Evolutionary conservation across 2,888 invertebrate species (phyloP).

Genomic region (Drosophila histrio): DNA sequence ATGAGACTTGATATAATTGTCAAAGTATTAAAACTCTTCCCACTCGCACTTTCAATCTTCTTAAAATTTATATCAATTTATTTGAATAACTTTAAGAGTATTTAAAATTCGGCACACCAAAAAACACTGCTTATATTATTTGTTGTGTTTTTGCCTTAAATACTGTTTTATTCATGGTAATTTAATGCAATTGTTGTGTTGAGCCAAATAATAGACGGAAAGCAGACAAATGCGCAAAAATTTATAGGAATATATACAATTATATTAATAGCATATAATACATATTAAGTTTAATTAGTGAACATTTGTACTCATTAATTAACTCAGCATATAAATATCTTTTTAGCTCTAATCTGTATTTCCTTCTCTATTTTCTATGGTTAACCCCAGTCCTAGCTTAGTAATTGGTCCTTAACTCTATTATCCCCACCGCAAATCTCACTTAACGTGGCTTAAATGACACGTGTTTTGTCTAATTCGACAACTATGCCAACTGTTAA

Average conservation of each 20-base stretch:
- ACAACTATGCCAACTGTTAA: conserved; percentile 25
- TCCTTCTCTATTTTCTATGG: background rate
- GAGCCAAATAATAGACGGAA: conserved; percentile 1
- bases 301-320: conserved; percentile 8
- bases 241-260: too few species aligned
- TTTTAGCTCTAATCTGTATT: background rate
- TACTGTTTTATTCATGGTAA: conserved; percentile 55
- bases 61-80: background rate
- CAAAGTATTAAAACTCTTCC: background rate
- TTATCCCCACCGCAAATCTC: conserved; percentile 16
- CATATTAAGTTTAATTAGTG: conserved; percentile 31
- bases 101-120: background rate
- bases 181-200: conserved; percentile 63
- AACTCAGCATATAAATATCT: too few species aligned
- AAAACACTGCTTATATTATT: background rate
- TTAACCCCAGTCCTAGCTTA: background rate
- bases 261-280: conserved; percentile 22
- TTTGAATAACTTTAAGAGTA: background rate
- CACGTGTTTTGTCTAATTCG: conserved; percentile 21
- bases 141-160: conserved; percentile 46
- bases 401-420: background rate
- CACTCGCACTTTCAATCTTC: too few species aligned
- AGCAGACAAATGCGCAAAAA: conserved; percentile 12
- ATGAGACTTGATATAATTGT: background rate
- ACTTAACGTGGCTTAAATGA: conserved; percentile 6